phyloP scores from a whole-genome alignment of 2,888 invertebrate genomes.

The Ethmia dodecea region DNA sequence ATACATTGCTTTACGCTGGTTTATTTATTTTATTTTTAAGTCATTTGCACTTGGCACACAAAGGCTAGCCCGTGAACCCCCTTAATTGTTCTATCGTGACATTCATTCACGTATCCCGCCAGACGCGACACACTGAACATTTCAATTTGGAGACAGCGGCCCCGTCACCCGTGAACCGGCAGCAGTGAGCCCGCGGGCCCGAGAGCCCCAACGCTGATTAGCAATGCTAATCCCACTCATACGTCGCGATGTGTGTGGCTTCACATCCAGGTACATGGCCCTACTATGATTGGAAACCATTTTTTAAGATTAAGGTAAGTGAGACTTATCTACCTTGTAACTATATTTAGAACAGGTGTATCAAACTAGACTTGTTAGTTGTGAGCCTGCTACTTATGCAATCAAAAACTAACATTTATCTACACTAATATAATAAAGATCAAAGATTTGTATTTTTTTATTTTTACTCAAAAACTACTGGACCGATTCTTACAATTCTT shows the following conservation, averaged over 20 bases:
- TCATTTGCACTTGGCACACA: too few species aligned
- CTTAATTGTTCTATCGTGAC: too few species aligned
- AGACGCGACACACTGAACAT: too few species aligned
- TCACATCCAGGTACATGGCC: conserved; percentile 1
- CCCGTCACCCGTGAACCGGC: neutral
- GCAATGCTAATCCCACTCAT: conserved; percentile 40
- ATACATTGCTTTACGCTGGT: too few species aligned
- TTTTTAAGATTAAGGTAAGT: neutral
- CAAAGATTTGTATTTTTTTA: neutral
- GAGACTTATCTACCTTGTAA: neutral
- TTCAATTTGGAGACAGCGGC: too few species aligned
- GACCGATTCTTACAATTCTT: too few species aligned
- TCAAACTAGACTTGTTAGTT: neutral
- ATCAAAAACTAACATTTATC: neutral
- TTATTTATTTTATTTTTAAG: too few species aligned
- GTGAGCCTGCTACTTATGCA: neutral
- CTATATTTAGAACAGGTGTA: neutral
- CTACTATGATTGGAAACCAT: neutral
- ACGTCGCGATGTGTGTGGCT: conserved; percentile 19
- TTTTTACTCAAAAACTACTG: too few species aligned
- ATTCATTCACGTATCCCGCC: too few species aligned
- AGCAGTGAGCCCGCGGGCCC: neutral
- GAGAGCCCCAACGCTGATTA: conserved; percentile 31
- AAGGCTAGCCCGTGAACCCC: too few species aligned
- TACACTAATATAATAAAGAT: neutral